These are phyloP conservation scores for Oncorhynchus masou DNA, from an alignment of 2,113 vertebrate genomes.

Conservation along the genomic window DNA sequence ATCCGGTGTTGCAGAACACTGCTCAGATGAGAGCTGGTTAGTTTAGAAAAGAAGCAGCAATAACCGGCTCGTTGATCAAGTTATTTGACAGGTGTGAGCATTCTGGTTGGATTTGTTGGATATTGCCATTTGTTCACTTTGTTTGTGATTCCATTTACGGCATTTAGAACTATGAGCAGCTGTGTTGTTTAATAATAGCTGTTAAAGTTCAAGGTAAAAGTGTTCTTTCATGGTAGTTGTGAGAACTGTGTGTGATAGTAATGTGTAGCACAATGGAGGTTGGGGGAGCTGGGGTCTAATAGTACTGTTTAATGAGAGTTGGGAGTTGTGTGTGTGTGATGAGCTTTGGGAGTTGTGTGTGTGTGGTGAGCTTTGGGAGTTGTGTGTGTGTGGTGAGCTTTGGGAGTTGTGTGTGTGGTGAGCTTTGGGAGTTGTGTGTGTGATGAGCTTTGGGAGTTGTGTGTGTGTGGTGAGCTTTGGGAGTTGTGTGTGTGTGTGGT, in stretches of 20 bases:
- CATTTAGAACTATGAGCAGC: no score
- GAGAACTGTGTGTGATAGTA: neutral
- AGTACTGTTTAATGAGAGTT: slow-evolving; percentile 19
- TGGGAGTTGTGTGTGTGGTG: neutral
- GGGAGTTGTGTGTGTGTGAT: neutral
- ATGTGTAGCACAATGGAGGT: neutral
- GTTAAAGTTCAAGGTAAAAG: neutral
- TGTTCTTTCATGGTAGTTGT: neutral
- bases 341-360: no score
- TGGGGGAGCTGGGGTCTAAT: neutral
- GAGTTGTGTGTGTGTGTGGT: neutral
- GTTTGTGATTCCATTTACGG: neutral
- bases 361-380: no score
- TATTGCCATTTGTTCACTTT: neutral
- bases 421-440: neutral
- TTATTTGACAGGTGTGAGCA: slow-evolving; percentile 10
- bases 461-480: no score
- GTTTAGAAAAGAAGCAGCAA: slow-evolving; percentile 24
- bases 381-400: neutral
- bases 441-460: no score
- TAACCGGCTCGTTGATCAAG: slow-evolving; percentile 34
- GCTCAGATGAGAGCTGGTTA: neutral
- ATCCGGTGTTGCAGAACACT: slow-evolving; percentile 33
- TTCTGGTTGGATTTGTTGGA: neutral
- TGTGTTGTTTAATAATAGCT: neutral